Base-by-base conservation (phyloP, 2,113 vertebrate species). In the Heterotis niloticus region DNA sequence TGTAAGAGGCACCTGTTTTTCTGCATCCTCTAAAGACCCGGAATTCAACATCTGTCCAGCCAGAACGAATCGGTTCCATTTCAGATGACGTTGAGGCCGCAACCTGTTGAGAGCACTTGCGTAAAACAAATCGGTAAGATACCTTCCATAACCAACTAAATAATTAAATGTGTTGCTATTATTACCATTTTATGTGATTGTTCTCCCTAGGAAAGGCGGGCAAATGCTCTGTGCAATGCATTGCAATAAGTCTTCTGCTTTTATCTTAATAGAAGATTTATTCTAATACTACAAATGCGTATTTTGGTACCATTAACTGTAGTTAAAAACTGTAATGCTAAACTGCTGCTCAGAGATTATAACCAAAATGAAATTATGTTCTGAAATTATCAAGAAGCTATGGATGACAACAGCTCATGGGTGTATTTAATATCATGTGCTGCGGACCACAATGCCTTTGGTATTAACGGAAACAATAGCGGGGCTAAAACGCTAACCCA, bases 341-440 rank as follows among this genome's bases (percentile, higher is more conserved):
- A 92, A 89, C 90, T 90, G 90, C 88, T 92, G 91, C 82, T 87
- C n/a, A 81, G 82, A 87, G 90, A 91, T 91, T 90, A 91, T 51
- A 74, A 74, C 78, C 81, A 77, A 85, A 84, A 83, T 89, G 82
- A 86, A 86, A 89, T 90, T 82, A 86, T 85, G 83, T 82, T 44
- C 34, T 44, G 34, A 44, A 44, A 86, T 87, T 75, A 86, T 83
- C 60, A 59, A 83, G 78, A 52, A 80, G 84, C 79, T 54, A 57
- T 71, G 76, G 78, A 88, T 83, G 81, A 84, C 82, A 85, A 85
- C 71, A 78, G 70, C 67, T 76, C 75, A 26, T 12, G 28, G 76
- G 75, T 81, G 51, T 17, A 83, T 86, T 90, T 86, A 87, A 87
- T 84, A 84, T 87, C 78, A 76, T 82, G 78, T 60, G 54, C 80